Conservation (phyloP, 2,888 invertebrate genomes). For the Dynastes maya region DNA sequence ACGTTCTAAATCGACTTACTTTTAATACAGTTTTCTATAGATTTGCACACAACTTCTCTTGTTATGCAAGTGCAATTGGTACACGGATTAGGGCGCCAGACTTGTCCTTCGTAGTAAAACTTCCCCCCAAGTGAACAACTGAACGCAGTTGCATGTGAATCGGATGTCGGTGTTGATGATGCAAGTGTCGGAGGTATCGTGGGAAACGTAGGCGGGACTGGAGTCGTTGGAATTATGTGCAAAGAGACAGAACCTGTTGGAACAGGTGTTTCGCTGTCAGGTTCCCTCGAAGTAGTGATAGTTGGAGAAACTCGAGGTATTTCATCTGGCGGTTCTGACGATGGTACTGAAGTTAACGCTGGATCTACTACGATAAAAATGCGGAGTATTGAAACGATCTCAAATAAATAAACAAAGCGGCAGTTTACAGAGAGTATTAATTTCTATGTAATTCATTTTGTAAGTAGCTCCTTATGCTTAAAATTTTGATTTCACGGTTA, state of each 20-base stretch:
- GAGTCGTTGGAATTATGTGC: conserved; percentile 57
- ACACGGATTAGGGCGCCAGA: conserved; percentile 80
- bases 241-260: conserved; percentile 63
- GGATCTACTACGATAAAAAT: conserved; percentile 25
- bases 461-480: too few species aligned
- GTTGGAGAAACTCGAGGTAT: conserved; percentile 55
- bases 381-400: not conserved
- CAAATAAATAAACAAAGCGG: too few species aligned
- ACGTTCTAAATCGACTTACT: not conserved
- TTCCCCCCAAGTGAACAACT: conserved; percentile 76
- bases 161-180: conserved; percentile 58
- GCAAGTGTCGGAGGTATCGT: conserved; percentile 49
- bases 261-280: conserved; percentile 65
- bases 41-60: conserved; percentile 76
- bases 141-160: conserved; percentile 58
- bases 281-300: conserved; percentile 59
- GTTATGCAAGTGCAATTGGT: conserved; percentile 81
- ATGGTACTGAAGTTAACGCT: conserved; percentile 52
- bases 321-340: conserved; percentile 67
- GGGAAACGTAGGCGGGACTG: conserved; percentile 34
- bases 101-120: conserved; percentile 79
- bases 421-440: too few species aligned
- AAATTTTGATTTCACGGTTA: too few species aligned
- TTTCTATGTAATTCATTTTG: too few species aligned
- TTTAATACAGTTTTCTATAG: conserved; percentile 71